Conservation (phyloP, 2,888 invertebrate species). For the Halictus quadricinctus region DNA sequence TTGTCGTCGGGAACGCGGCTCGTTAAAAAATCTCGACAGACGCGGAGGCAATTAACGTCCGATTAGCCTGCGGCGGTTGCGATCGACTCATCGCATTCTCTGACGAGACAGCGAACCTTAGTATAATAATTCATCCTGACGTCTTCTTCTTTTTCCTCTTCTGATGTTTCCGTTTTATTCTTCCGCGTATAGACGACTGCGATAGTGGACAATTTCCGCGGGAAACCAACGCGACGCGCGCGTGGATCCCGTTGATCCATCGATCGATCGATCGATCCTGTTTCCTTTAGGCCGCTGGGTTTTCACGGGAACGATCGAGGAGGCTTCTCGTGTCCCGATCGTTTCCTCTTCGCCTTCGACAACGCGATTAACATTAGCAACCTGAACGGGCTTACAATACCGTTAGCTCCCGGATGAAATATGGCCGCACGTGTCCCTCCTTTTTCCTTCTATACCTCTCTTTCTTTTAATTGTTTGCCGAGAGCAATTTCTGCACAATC, state of each 20-base stretch:
- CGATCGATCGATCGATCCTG: background rate
- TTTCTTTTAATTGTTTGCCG: background rate
- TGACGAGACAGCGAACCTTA: background rate
- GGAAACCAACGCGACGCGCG: background rate
- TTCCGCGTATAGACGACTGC: background rate
- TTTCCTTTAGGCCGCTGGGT: background rate
- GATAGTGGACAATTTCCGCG: background rate
- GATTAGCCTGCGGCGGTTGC: constrained; percentile 8
- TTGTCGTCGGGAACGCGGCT: background rate
- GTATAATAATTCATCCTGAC: background rate
- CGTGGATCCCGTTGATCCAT: background rate
- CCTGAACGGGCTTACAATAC: background rate
- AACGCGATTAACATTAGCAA: constrained; percentile 7
- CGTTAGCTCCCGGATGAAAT: background rate
- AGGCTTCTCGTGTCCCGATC: background rate
- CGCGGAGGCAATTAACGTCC: constrained; percentile 12
- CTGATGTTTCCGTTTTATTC: background rate
- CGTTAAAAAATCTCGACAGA: constrained; percentile 12
- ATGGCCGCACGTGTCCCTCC: background rate
- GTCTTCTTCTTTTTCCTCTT: background rate
- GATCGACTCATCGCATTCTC: background rate
- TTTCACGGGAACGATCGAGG: background rate
- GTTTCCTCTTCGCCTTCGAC: constrained; percentile 3
- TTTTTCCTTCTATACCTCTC: background rate
- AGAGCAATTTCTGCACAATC: background rate